Percentiles rank a stretch among this genome's conserved stretches.
Conservation (phyloP, 2,113 vertebrate genomes). For the Lates calcarifer region DNA sequence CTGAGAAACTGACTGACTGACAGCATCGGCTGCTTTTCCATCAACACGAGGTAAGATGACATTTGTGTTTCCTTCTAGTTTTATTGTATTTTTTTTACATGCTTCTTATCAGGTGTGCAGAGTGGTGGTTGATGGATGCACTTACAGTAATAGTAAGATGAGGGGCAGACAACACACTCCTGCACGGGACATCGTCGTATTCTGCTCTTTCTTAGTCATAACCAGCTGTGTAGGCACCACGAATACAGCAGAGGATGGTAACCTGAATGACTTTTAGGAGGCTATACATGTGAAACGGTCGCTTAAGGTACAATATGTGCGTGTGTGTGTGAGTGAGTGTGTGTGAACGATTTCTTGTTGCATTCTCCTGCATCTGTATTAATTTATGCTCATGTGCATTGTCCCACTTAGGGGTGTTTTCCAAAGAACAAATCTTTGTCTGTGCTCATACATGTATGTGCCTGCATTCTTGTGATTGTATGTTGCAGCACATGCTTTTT, state of each 20-base stretch:
- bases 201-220: neutral
- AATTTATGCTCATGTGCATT: neutral
- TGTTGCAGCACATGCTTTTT: constrained; percentile 39
- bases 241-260: neutral
- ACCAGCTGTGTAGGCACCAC: neutral
- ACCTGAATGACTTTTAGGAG: neutral
- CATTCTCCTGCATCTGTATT: constrained; percentile 10
- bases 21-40: constrained; percentile 23
- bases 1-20: neutral
- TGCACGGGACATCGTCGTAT: constrained; percentile 52
- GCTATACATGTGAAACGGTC: neutral
- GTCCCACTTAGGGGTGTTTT: constrained; percentile 6
- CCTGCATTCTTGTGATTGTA: constrained; percentile 46
- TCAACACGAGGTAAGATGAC: constrained; percentile 52
- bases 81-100: neutral
- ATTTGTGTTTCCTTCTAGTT: neutral
- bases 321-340: neutral
- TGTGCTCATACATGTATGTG: constrained; percentile 7
- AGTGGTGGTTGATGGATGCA: constrained; percentile 31
- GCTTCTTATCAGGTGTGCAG: constrained; percentile 22
- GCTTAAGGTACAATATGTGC: neutral
- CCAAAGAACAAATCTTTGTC: constrained; percentile 25
- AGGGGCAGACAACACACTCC: constrained; percentile 33
- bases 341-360: neutral
- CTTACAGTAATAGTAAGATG: constrained; percentile 36